These are phyloP conservation scores for Pilophorus perplexus DNA, from an alignment of 2,888 invertebrate species.

Conservation along the genomic window DNA sequence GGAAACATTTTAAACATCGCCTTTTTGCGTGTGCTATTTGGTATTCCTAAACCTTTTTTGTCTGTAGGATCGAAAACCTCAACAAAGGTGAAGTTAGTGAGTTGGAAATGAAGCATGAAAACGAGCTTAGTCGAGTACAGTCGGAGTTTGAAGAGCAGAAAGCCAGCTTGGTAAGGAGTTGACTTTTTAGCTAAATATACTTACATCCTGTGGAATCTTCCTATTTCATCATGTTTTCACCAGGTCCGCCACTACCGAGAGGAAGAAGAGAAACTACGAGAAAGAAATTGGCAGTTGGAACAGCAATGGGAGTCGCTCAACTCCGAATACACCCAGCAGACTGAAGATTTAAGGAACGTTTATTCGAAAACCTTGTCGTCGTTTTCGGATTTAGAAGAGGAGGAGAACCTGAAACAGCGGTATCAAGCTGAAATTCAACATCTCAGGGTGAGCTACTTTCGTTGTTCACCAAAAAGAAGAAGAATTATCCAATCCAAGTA, in stretches of 20 bases:
- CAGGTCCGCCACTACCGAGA: constrained; percentile 56
- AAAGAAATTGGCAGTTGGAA: constrained; percentile 70
- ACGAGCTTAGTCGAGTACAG: constrained; percentile 47
- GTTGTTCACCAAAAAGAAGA: no score
- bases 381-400: constrained; percentile 50
- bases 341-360: constrained; percentile 73
- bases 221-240: constrained; percentile 49
- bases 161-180: constrained; percentile 47
- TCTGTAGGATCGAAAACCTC: constrained; percentile 50
- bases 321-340: constrained; percentile 78
- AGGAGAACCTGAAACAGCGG: constrained; percentile 65
- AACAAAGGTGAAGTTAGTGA: constrained; percentile 50
- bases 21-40: not conserved
- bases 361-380: constrained; percentile 66
- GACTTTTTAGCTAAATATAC: not conserved
- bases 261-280: constrained; percentile 57
- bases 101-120: constrained; percentile 53
- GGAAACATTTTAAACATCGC: constrained; percentile 19
- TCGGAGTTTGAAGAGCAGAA: constrained; percentile 49
- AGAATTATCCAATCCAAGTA: no score
- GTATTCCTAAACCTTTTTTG: constrained; percentile 3
- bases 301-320: constrained; percentile 70
- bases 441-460: constrained; percentile 60
- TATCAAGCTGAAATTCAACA: constrained; percentile 87
- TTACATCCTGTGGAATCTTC: no score